Evolutionary conservation across 2,797 vertebrate genomes (phyloP), one percentile per base, ranked within the genome.

Genomic region (Kryptolebias ocellatus): DNA sequence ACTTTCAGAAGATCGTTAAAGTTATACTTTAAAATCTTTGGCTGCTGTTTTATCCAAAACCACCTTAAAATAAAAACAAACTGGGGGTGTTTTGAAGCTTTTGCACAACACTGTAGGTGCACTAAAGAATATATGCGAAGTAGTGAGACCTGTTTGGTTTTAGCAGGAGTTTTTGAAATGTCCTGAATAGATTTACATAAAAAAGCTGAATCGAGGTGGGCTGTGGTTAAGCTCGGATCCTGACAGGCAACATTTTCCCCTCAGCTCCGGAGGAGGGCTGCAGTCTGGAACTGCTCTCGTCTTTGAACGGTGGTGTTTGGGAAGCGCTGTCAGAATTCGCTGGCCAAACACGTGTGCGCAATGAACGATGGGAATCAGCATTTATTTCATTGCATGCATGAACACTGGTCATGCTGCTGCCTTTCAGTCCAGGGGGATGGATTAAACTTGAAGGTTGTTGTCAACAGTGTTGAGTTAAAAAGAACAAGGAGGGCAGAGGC

Each of bases 351-450:
- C 29, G 16, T 14, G 24, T 31, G 47, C 45, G 4, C 28, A 3
- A 29, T 53, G 16, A 46, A 47, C 24, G 27, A n/a, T 31, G 7
- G 18, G 17, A 60, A 15, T 60, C 42, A 2, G 24, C 12, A 20
- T 49, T 61, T 16, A 55, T 49, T 55, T 61, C 8, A 55, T 55
- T 44, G 12, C 44, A 28, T 69, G n/a, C 37, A 29, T 27, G 16
- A 47, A 46, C 50, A 34, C 2, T 47, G 42, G 52, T 61, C 46
- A 18, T 49, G 34, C 51, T 53, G 31, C 39, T 53, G 37, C 10
- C 46, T 18, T 18, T 64, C 24, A n/a, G 27, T 18, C 10, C 53
- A 50, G 18, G n/a, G 37, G 37, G 44, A 54, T 5, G 18, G 6
- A 49, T 18, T 44, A 29, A 55, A 72, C 42, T 54, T 15, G 49